These are phyloP conservation scores for Chaenogobius annularis DNA, from an alignment of 2,113 vertebrate species.

Conservation along the genomic window DNA sequence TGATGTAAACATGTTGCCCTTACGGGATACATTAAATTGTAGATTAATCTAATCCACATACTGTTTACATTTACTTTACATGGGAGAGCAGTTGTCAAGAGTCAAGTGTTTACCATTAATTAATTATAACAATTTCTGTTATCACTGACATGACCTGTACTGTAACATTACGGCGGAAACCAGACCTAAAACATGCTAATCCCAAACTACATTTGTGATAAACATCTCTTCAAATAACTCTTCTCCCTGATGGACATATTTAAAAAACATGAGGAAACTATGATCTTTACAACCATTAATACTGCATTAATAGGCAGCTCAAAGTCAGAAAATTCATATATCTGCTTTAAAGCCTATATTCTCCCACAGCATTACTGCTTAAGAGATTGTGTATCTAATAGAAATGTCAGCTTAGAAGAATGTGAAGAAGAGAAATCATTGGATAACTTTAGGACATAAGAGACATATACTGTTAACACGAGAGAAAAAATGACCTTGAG, in stretches of 20 bases:
- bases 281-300: conserved; percentile 43
- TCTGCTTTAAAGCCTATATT: conserved; percentile 36
- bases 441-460: conserved; percentile 42
- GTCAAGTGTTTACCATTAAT: not conserved
- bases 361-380: conserved; percentile 16
- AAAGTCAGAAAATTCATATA: conserved; percentile 29
- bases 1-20: not conserved
- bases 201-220: conserved; percentile 20
- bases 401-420: conserved; percentile 47
- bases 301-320: conserved; percentile 31
- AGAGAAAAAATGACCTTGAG: conserved; percentile 29
- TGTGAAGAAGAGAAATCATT: conserved; percentile 44
- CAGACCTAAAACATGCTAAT: conserved; percentile 10
- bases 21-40: not conserved
- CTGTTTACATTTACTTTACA: not conserved
- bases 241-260: conserved; percentile 28
- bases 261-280: conserved; percentile 22
- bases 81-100: not conserved
- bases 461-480: conserved; percentile 34
- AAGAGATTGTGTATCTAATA: conserved; percentile 30
- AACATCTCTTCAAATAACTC: conserved; percentile 26
- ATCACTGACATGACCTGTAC: not conserved
- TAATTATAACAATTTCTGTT: not conserved
- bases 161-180: not conserved
- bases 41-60: not conserved